Conservation (phyloP, 2,888 invertebrate genomes). For the Mylabris sibirica region DNA sequence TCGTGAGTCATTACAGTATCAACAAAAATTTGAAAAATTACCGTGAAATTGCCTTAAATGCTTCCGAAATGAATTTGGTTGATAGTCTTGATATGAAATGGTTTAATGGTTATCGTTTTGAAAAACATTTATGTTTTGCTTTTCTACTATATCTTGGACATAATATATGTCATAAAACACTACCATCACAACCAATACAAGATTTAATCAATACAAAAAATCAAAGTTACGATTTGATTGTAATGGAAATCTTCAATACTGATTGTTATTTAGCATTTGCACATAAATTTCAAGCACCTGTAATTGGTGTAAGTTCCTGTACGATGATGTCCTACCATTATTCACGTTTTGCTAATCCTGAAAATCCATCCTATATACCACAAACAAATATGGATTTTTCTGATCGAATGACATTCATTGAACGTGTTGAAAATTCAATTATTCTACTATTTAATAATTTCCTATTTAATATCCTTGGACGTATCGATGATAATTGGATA, state of each 20-base stretch:
- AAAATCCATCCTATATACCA: slow-evolving; percentile 61
- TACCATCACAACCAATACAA: slow-evolving; percentile 53
- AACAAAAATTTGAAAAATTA: neutral
- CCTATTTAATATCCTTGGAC: slow-evolving; percentile 21
- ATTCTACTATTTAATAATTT: slow-evolving; percentile 32
- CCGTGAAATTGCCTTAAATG: neutral
- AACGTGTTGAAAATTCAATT: slow-evolving; percentile 59
- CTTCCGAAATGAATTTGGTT: neutral
- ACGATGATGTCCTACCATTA: slow-evolving; percentile 62
- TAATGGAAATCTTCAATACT: slow-evolving; percentile 74
- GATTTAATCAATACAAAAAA: slow-evolving; percentile 56
- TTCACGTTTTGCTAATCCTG: slow-evolving; percentile 61
- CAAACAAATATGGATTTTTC: slow-evolving; percentile 58
- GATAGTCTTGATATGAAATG: slow-evolving; percentile 6
- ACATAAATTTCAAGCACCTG: slow-evolving; percentile 69
- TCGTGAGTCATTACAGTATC: slow-evolving; percentile 66
- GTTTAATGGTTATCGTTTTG: slow-evolving; percentile 16
- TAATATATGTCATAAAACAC: slow-evolving; percentile 31
- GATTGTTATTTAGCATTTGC: slow-evolving; percentile 74
- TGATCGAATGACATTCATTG: slow-evolving; percentile 49
- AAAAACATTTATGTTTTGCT: slow-evolving; percentile 16
- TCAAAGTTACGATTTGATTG: slow-evolving; percentile 69
- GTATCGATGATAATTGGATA: slow-evolving; percentile 34
- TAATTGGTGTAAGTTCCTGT: slow-evolving; percentile 62
- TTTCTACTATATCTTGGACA: slow-evolving; percentile 18